Percentiles rank a stretch among this genome's conserved stretches.
phyloP scores from a whole-genome alignment of 2,797 vertebrate genomes.

The Pitangus sulphuratus region DNA sequence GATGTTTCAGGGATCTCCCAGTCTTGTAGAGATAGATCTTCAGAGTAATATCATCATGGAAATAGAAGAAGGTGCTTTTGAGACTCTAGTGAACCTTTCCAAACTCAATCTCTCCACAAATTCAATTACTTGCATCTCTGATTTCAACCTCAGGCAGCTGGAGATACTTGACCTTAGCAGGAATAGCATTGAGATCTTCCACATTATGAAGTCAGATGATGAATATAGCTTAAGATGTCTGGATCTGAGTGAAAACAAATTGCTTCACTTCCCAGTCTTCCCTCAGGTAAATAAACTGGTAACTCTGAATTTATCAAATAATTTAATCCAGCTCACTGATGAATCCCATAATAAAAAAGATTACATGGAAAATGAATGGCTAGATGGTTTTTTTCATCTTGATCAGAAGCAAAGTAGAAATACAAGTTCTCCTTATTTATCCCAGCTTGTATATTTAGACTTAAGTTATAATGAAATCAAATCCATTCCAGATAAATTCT shows the following conservation, averaged over 20 bases:
- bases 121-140: constrained; percentile 92
- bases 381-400: constrained; percentile 4
- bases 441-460: constrained; percentile 84
- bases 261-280: constrained; percentile 86
- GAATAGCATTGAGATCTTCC: constrained; percentile 92
- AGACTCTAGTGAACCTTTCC: constrained; percentile 78
- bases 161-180: constrained; percentile 88
- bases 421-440: constrained; percentile 42
- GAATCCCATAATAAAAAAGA: constrained; percentile 65
- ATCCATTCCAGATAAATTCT: constrained; percentile 81
- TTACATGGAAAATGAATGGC: constrained; percentile 39
- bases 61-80: constrained; percentile 94
- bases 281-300: constrained; percentile 80
- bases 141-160: constrained; percentile 89
- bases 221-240: constrained; percentile 80
- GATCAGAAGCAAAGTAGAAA: constrained; percentile 34
- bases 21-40: constrained; percentile 83
- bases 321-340: constrained; percentile 81
- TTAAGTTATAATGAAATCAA: constrained; percentile 93
- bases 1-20: constrained; percentile 81
- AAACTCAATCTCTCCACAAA: constrained; percentile 92
- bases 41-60: constrained; percentile 95
- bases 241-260: constrained; percentile 91
- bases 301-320: constrained; percentile 88
- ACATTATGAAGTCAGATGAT: constrained; percentile 59